Percentiles rank a stretch among this genome's conserved stretches.
Conservation (phyloP, 2,888 invertebrate genomes). For the Hirtodrosophila alboralis region DNA sequence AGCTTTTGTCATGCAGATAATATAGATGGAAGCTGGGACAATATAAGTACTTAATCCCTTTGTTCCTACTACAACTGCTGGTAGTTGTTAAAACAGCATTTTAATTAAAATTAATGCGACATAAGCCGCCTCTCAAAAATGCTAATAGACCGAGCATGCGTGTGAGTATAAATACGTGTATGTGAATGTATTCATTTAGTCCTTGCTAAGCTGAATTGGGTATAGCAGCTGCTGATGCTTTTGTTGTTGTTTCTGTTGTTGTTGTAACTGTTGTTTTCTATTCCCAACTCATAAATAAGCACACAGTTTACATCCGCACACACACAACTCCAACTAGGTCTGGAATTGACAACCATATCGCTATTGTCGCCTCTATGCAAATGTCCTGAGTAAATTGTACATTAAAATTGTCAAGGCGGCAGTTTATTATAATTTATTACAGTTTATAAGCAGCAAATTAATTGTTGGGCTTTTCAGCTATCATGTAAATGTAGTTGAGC, state of each 20-base stretch:
- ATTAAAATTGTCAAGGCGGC: constrained; percentile 49
- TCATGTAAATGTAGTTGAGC: constrained; percentile 1
- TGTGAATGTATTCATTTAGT: constrained; percentile 1
- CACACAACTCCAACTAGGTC: constrained; percentile 5
- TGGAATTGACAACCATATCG: constrained; percentile 18
- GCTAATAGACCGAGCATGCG: constrained; percentile 32
- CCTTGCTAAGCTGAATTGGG: constrained; percentile 14
- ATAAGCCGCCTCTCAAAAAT: constrained; percentile 49
- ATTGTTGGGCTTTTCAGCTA: constrained; percentile 27
- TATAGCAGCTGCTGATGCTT: constrained; percentile 9
- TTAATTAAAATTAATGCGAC: constrained; percentile 65
- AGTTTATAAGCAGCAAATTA: constrained; percentile 49
- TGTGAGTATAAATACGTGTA: constrained; percentile 6
- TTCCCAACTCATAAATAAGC: constrained; percentile 55
- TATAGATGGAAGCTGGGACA: too few species aligned
- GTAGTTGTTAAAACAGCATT: constrained; percentile 39
- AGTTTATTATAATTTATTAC: constrained; percentile 58
- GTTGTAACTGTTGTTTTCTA: constrained; percentile 10
- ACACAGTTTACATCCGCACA: constrained; percentile 31
- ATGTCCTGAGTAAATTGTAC: constrained; percentile 31
- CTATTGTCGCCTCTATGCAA: constrained; percentile 9
- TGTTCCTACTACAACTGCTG: constrained; percentile 10
- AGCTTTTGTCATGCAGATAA: too few species aligned
- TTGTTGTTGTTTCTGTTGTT: constrained; percentile 17
- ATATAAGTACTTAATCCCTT: constrained; percentile 9